Evolutionary conservation across 2,888 invertebrate species (phyloP), one percentile per base, ranked within the genome.

Genomic region (Temnothorax unifasciatus): DNA sequence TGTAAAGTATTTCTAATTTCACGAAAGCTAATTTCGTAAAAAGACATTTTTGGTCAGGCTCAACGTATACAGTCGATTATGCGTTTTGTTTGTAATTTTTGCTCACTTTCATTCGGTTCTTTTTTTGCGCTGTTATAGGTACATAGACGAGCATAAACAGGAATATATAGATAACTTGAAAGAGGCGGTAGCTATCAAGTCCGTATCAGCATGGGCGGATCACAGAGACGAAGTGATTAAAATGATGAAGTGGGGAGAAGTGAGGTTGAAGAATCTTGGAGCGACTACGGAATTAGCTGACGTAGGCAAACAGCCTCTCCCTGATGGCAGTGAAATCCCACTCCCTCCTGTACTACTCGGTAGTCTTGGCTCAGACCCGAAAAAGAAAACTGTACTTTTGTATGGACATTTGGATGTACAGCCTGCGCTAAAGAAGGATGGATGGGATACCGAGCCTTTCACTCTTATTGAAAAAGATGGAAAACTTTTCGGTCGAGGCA

Each of bases 401-500:
- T 99, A 99, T 95, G 99, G 99, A 0, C 99, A 99, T 95, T 96
- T 99, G 93, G 99, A 99, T 96, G 99, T 99, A 0, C 99, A 99
- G 94, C 99, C 99, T 13, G 99, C 99, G 0, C 95, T 97, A 47
- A 97, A 97, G 93, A 97, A 97, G 86, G 99, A 99, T 96, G 99
- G 99, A 0, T 99, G 99, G 99, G 96, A 98, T 89, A 97, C 98
- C 0, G 98, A 99, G 85, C 99, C 99, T 0, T 99, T 99, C 95
- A 97, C 96, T 38, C 95, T 99, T 82, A 97, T 97, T 34, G 98
- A 99, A 94, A 97, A 97, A 85, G 96, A 99, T 95, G 98, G 97
- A 1, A 99, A 99, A 94, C 95, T 99, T 59, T 99, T 96, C 95
- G 99, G 99, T 0, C 96, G 99, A 89, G 99, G 99, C 25, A 96